A percentile compares a stretch with the other conserved stretches of the same genome.
phyloP scores from a whole-genome alignment of 2,113 vertebrate genomes.

The Phalacrocorax aristotelis region DNA sequence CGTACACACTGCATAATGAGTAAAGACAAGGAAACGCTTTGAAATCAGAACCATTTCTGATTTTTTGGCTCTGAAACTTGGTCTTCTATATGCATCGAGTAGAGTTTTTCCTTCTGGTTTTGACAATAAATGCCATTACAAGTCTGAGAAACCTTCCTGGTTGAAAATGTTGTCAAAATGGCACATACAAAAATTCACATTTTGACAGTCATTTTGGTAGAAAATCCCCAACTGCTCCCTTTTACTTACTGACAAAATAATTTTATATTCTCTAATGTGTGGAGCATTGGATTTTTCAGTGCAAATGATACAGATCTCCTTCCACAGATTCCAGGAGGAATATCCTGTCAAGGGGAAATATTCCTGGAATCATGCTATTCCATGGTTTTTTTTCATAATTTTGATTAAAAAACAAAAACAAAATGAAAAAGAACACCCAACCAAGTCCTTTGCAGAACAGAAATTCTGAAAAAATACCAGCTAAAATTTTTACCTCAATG shows the following conservation, averaged over 20 bases:
- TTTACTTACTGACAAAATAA: neutral
- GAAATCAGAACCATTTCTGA: neutral
- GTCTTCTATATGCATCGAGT: neutral
- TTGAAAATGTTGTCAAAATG: neutral
- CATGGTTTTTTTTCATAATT: neutral
- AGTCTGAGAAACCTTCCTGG: neutral
- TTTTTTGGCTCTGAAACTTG: neutral
- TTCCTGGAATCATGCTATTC: neutral
- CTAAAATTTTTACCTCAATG: neutral
- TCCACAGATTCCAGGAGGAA: neutral
- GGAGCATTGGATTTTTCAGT: neutral
- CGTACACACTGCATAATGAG: neutral
- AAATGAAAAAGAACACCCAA: no score
- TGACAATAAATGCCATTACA: neutral
- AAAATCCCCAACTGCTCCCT: neutral
- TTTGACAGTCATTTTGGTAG: neutral
- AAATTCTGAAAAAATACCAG: neutral
- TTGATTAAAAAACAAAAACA: neutral
- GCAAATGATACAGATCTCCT: neutral
- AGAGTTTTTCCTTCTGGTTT: neutral
- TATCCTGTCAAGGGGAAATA: neutral
- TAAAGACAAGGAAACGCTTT: neutral
- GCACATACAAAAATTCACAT: neutral
- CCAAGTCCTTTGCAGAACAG: neutral
- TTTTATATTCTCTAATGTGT: neutral